Base-by-base conservation (phyloP, 2,113 vertebrate genomes). In the Raja brachyura region DNA sequence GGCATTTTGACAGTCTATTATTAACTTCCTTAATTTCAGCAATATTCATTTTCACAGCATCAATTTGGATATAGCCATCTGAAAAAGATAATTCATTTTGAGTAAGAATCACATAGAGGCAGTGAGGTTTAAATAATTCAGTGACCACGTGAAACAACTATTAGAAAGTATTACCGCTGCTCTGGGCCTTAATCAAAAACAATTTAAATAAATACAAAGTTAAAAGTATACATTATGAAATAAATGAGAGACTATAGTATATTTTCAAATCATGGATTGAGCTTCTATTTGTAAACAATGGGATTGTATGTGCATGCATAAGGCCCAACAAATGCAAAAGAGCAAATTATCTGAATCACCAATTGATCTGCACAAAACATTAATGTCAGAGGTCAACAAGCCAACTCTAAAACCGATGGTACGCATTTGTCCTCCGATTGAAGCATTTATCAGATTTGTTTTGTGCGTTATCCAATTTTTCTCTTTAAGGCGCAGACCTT, bases 21-120 rank as follows among this genome's bases (percentile, higher is more conserved):
- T 94, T 95, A 77, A 95, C 90, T 63, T 94, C 93, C 94, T 96
- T 0, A 95, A 97, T 96, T 94, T 96, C 96, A 94, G 94, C 94
- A 78, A 94, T 94, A 31, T 95, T 95, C 93, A 96, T 77, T 61
- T 96, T 95, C 93, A 96, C 93, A 13, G 95, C 94, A 33, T 95
- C 94, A 94, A 95, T 94, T 0, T 93, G 94, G 9, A 97, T 9
- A 0, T 96, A 96, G 0, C 93, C 96, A 90, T 95, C 98, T 98
- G 95, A 54, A 94, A 95, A 94, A 6, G 0, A 94, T 18, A 61
- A 85, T 61, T 63, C 11, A 88, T 63, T 63, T n/a, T 61, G 11
- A 83, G 11, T 5, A 63, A 5, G 11, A 14, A 66, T 8, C 59
- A 63, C 59, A 18, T 11, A 61, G 56, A 85, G n/a, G 25, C 59